Conservation (phyloP, 2,888 invertebrate genomes). For the Dicycla oo region DNA sequence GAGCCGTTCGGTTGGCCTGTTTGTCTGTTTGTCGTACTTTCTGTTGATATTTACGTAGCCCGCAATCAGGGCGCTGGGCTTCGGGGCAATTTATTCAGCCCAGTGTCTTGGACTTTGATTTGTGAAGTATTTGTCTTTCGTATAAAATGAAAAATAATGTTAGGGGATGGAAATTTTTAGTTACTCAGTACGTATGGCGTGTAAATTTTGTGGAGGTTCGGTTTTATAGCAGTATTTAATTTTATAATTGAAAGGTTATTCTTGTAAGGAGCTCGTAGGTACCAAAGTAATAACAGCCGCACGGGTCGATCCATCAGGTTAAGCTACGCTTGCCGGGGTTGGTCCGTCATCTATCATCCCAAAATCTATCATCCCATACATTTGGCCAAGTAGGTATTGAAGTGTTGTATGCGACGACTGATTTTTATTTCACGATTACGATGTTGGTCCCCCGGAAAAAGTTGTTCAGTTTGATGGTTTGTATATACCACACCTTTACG, state of each 20-base stretch:
- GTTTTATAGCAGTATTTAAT: background rate
- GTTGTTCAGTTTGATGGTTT: too few species aligned
- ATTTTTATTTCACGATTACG: too few species aligned
- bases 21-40: constrained; percentile 64
- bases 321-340: too few species aligned
- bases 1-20: constrained; percentile 45
- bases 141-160: constrained; percentile 64
- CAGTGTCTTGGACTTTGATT: constrained; percentile 72
- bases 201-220: background rate
- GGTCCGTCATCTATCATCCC: too few species aligned
- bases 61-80: constrained; percentile 65
- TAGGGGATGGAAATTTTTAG: constrained; percentile 41
- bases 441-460: too few species aligned
- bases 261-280: background rate
- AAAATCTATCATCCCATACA: too few species aligned
- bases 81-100: constrained; percentile 66
- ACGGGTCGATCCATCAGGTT: too few species aligned
- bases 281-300: too few species aligned
- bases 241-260: background rate
- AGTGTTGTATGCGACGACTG: too few species aligned
- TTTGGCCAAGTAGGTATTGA: too few species aligned
- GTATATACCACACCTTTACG: too few species aligned
- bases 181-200: constrained; percentile 7
- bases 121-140: constrained; percentile 71
- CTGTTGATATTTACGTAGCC: constrained; percentile 61